Conservation (phyloP, 2,888 invertebrate genomes). For the Gryllus longicercus region DNA sequence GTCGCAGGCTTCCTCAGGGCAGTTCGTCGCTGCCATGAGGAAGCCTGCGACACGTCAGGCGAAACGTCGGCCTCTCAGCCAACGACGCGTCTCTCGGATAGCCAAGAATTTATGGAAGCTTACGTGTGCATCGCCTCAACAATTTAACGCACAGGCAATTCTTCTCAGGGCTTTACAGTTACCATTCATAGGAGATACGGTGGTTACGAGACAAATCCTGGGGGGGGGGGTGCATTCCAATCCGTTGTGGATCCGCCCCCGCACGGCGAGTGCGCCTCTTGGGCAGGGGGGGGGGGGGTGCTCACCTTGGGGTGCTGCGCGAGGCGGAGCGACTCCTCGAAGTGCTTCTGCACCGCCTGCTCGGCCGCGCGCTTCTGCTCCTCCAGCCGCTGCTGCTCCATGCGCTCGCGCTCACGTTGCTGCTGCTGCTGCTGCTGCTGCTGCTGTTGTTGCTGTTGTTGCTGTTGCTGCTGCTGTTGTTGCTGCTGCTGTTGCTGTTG, state of each 20-base stretch:
- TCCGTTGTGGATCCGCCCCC: background rate
- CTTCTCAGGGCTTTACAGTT: too few relatives aligned
- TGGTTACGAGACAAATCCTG: too few relatives aligned
- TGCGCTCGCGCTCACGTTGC: constrained; percentile 40
- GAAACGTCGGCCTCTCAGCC: too few relatives aligned
- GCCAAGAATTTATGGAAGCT: too few relatives aligned
- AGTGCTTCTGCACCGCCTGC: constrained; percentile 79
- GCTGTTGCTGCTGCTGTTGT: constrained; percentile 53
- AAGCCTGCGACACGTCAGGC: too few relatives aligned
- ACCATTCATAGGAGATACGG: too few relatives aligned
- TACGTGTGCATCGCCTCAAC: too few relatives aligned
- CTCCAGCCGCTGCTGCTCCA: constrained; percentile 50
- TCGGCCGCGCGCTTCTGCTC: constrained; percentile 55
- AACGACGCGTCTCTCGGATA: too few relatives aligned
- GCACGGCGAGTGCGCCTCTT: background rate
- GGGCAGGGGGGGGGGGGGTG: constrained; percentile 66
- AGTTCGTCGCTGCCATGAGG: too few relatives aligned
- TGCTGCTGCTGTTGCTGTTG: constrained; percentile 52
- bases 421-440: constrained; percentile 48
- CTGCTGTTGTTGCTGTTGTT: constrained; percentile 52
- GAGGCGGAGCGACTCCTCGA: constrained; percentile 78
- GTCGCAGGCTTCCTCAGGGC: too few relatives aligned
- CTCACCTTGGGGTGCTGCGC: constrained; percentile 71
- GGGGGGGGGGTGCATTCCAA: too few relatives aligned
- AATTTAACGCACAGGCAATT: too few relatives aligned